Percentiles rank a stretch among this genome's conserved stretches.
These are phyloP conservation scores for Bombus sylvicola DNA, from an alignment of 1,140 invertebrate genomes.

Conservation along the genomic window DNA sequence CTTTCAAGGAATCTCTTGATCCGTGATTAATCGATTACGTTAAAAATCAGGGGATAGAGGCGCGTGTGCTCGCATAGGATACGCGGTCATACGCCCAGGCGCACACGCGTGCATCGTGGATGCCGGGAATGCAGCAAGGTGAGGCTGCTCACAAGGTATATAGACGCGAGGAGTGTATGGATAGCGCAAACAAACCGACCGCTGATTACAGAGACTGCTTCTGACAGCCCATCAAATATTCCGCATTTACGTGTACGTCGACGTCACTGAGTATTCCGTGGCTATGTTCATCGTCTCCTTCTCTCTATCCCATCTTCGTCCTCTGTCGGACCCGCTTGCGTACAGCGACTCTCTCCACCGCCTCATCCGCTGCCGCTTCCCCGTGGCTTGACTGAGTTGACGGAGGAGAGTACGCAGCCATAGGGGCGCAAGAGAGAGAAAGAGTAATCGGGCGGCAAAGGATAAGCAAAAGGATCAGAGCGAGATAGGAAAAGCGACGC, in stretches of 20 bases:
- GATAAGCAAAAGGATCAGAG: slow-evolving; percentile 31
- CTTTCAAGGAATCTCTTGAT: neutral
- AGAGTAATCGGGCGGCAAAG: slow-evolving; percentile 18
- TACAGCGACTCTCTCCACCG: slow-evolving; percentile 43
- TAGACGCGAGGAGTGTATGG: slow-evolving; percentile 69
- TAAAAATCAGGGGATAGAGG: neutral
- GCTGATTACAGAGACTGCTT: slow-evolving; percentile 82
- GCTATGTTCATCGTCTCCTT: slow-evolving; percentile 71
- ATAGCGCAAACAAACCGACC: slow-evolving; percentile 81
- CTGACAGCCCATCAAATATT: slow-evolving; percentile 83
- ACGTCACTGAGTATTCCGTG: slow-evolving; percentile 79
- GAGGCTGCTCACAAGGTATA: slow-evolving; percentile 31
- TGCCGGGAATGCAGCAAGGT: neutral
- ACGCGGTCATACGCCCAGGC: neutral
- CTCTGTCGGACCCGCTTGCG: slow-evolving; percentile 50
- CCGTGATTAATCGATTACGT: slow-evolving; percentile 7
- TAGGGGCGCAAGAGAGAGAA: neutral
- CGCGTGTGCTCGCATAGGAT: neutral
- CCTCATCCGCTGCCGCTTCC: slow-evolving; percentile 52
- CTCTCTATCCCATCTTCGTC: slow-evolving; percentile 44
- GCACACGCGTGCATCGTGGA: neutral
- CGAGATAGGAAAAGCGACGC: neutral
- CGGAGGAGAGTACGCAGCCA: slow-evolving; percentile 47
- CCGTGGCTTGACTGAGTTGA: slow-evolving; percentile 39
- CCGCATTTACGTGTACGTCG: slow-evolving; percentile 81